Percentiles rank a stretch among this genome's conserved stretches.
Evolutionary conservation across 2,797 vertebrate genomes (phyloP).

Genomic region (Hafferia zeledoni): DNA sequence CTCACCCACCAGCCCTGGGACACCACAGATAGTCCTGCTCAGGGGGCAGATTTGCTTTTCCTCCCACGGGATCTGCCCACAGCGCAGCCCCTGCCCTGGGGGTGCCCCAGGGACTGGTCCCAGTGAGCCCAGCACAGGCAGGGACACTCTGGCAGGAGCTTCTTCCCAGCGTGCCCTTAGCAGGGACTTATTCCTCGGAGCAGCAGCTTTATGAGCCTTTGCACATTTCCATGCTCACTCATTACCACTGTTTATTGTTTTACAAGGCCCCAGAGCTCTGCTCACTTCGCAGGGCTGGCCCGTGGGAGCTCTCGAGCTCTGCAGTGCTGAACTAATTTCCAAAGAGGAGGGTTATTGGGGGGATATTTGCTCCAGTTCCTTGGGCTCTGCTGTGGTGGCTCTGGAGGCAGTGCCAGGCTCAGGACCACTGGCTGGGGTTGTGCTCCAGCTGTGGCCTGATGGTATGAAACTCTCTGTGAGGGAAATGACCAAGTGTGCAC

Average conservation of each 20-base stretch:
- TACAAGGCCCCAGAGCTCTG: not conserved
- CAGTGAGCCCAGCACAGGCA: not conserved
- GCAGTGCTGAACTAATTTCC: not conserved
- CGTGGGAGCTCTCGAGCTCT: not conserved
- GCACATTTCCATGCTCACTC: not conserved
- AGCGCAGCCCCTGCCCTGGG: rapidly evolving
- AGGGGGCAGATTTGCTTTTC: not conserved
- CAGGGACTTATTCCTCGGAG: not conserved
- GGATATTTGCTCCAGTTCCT: not conserved
- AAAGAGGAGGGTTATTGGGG: not conserved
- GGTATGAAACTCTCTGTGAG: not conserved
- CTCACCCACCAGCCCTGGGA: not conserved
- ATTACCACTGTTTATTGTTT: not conserved
- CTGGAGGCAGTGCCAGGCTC: not conserved
- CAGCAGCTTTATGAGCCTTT: not conserved
- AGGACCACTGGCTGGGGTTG: rapidly evolving
- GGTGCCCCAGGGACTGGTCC: not conserved
- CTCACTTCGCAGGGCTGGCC: not conserved
- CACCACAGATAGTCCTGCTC: not conserved
- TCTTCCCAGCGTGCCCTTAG: not conserved
- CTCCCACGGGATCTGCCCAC: rapidly evolving
- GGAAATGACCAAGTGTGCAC: not conserved
- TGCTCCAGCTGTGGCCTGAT: not conserved
- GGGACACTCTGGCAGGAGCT: rapidly evolving
- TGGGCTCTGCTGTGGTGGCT: not conserved